Conservation (phyloP, 2,113 vertebrate species). For the Natator depressus region DNA sequence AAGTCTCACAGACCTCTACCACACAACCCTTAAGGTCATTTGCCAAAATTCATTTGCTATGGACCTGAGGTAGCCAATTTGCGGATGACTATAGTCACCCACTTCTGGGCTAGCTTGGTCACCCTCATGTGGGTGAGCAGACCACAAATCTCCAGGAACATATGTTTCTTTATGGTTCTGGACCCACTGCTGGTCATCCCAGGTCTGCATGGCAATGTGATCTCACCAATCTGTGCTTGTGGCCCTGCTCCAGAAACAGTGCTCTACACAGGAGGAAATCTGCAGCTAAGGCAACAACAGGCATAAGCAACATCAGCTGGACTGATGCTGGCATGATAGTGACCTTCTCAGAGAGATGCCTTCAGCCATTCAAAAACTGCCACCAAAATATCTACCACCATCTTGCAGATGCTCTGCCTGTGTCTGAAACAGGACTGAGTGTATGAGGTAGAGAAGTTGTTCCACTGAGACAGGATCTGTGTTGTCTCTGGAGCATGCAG, state of each 20-base stretch:
- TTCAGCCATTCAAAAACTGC: not conserved
- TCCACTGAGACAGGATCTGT: not conserved
- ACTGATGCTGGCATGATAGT: not conserved
- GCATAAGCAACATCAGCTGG: not conserved
- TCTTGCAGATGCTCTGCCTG: not conserved
- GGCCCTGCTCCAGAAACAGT: not conserved
- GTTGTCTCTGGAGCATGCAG: not conserved
- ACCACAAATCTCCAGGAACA: not conserved
- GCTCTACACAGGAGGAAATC: not conserved
- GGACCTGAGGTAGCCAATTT: not conserved
- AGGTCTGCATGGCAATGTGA: not conserved
- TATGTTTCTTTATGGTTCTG: not conserved
- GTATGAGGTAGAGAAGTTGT: not conserved
- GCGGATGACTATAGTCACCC: not conserved
- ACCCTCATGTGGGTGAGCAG: not conserved
- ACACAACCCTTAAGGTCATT: not conserved
- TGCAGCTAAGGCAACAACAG: not conserved
- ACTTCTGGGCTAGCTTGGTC: not conserved
- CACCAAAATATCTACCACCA: not conserved
- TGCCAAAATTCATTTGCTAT: not conserved
- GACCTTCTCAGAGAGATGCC: not conserved
- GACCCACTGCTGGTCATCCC: not conserved
- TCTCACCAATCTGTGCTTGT: not conserved
- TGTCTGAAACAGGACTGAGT: not conserved
- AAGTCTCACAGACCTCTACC: not conserved